These are phyloP conservation scores for Podiceps cristatus DNA, from an alignment of 2,113 vertebrate genomes.

Conservation along the genomic window DNA sequence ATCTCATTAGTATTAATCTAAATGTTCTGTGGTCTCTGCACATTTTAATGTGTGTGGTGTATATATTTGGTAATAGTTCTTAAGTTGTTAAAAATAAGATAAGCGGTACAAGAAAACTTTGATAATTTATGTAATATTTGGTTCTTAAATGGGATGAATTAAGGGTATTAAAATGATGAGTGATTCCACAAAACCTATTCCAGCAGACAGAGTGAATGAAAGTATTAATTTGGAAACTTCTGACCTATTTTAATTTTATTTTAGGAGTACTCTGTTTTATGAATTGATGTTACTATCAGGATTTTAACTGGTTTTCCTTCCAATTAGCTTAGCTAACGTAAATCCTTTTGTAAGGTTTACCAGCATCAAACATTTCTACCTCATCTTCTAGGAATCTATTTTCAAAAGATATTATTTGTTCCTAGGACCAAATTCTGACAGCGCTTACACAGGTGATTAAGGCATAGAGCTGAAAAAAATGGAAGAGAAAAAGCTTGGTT, in stretches of 20 bases:
- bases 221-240: constrained; percentile 64
- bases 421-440: constrained; percentile 2
- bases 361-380: constrained; percentile 42
- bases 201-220: constrained; percentile 48
- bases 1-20: constrained; percentile 75
- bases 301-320: constrained; percentile 52
- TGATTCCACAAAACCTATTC: constrained; percentile 46
- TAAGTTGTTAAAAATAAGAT: constrained; percentile 59
- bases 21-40: constrained; percentile 65
- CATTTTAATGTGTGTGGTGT: constrained; percentile 60
- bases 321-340: constrained; percentile 64
- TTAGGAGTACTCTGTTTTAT: constrained; percentile 48
- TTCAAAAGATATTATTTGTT: constrained; percentile 38
- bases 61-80: constrained; percentile 61
- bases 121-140: constrained; percentile 46
- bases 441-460: neutral
- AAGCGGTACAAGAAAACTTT: constrained; percentile 45
- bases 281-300: constrained; percentile 36
- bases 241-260: constrained; percentile 70
- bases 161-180: constrained; percentile 57
- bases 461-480: constrained; percentile 6
- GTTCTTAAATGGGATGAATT: constrained; percentile 52
- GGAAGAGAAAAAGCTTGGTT: neutral
- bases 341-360: constrained; percentile 53
- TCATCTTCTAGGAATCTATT: constrained; percentile 52